Conservation (phyloP, 2,888 invertebrate genomes). For the Choreutis nemorana region DNA sequence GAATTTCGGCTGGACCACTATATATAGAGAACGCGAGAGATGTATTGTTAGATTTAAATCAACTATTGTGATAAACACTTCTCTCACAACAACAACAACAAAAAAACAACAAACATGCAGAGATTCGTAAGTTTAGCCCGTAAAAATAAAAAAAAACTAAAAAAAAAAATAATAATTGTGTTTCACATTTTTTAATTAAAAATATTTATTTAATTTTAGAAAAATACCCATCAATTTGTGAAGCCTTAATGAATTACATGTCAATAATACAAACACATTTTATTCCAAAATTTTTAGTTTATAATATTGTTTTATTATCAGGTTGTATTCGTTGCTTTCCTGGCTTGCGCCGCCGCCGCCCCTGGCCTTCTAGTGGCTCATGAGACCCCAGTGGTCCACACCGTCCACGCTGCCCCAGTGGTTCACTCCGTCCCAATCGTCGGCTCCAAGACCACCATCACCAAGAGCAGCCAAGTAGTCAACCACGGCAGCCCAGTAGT, state of each 20-base stretch:
- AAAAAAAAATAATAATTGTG: not conserved
- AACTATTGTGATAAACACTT: slow-evolving; percentile 21
- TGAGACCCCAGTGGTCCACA: slow-evolving; percentile 37
- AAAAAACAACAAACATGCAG: slow-evolving; percentile 35
- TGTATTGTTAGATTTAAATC: slow-evolving; percentile 39
- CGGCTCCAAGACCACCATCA: slow-evolving; percentile 46
- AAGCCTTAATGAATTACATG: too few species aligned
- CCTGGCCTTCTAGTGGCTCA: slow-evolving; percentile 43
- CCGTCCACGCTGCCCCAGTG: slow-evolving; percentile 38
- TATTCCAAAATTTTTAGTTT: too few species aligned
- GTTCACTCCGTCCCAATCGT: slow-evolving; percentile 27
- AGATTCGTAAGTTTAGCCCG: slow-evolving; percentile 55
- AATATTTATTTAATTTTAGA: too few species aligned
- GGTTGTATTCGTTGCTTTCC: slow-evolving; percentile 56
- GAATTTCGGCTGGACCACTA: slow-evolving; percentile 32
- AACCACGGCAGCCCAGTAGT: slow-evolving; percentile 46
- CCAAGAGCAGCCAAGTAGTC: slow-evolving; percentile 54
- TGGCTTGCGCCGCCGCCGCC: slow-evolving; percentile 58
- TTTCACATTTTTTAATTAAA: too few species aligned
- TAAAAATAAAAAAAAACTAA: too few species aligned
- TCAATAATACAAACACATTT: too few species aligned
- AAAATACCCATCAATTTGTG: too few species aligned
- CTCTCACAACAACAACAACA: slow-evolving; percentile 18
- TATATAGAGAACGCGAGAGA: slow-evolving; percentile 28
- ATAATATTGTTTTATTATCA: slow-evolving; percentile 16